Evolutionary conservation across 2,888 invertebrate genomes (phyloP).

Genomic region (Polydesmus complanatus): DNA sequence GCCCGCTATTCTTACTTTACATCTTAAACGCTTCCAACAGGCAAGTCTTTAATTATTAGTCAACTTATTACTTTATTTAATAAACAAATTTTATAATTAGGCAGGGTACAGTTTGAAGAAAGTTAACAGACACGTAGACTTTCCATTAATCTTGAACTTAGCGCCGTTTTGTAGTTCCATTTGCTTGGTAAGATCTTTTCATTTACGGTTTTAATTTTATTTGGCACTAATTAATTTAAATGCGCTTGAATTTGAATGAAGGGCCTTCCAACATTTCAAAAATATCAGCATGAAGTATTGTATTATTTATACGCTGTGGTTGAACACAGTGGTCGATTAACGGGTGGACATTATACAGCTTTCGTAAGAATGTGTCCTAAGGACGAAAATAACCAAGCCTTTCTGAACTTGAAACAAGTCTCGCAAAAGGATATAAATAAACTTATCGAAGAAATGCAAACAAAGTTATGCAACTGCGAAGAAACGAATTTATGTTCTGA

Average conservation of each 20-base stretch:
- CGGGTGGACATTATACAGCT: constrained; percentile 83
- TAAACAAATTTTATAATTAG: constrained; percentile 23
- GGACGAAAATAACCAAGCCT: constrained; percentile 11
- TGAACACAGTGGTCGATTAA: constrained; percentile 81
- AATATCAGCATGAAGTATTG: constrained; percentile 49
- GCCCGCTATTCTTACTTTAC: constrained; percentile 84
- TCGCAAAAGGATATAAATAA: constrained; percentile 11
- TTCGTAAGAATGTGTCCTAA: constrained; percentile 63
- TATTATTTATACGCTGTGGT: constrained; percentile 92
- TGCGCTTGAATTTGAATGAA: neutral
- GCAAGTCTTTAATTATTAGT: constrained; percentile 36
- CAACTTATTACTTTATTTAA: neutral
- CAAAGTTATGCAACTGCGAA: neutral
- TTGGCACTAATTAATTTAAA: neutral
- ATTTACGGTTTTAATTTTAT: neutral
- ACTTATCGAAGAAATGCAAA: constrained; percentile 15
- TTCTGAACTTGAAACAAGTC: constrained; percentile 15
- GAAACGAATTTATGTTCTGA: neutral
- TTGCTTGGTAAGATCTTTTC: constrained; percentile 33
- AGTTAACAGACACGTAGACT: constrained; percentile 70
- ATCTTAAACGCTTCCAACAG: constrained; percentile 89
- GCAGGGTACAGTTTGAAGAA: constrained; percentile 54
- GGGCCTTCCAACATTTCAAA: constrained; percentile 27
- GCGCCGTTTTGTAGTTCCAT: constrained; percentile 70
- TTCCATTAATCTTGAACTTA: constrained; percentile 69